Conservation (phyloP, 2,888 invertebrate species). For the Pristionchus japonicus region DNA sequence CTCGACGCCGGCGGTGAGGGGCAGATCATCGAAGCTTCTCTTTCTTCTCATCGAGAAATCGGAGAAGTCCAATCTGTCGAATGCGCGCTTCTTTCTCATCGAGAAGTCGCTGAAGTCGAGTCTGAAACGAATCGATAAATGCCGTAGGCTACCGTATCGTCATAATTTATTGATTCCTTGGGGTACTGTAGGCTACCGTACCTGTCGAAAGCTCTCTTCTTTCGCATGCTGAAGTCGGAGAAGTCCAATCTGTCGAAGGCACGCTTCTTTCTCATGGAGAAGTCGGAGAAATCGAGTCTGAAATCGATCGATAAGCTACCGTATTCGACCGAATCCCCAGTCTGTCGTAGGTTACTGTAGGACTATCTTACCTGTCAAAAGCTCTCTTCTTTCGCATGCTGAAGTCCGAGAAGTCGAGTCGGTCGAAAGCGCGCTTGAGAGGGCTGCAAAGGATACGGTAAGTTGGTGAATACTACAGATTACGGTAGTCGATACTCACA, state of each 20-base stretch:
- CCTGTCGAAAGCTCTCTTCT: slow-evolving; percentile 46
- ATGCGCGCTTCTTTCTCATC: slow-evolving; percentile 12
- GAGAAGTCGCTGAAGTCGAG: slow-evolving; percentile 15
- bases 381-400: slow-evolving; percentile 43
- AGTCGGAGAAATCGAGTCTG: slow-evolving; percentile 30
- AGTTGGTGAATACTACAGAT: not conserved
- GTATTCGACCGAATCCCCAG: too few species aligned
- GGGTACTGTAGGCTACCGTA: not conserved
- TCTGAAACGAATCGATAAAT: not conserved
- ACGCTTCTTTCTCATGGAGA: slow-evolving; percentile 31
- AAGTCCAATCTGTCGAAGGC: slow-evolving; percentile 44
- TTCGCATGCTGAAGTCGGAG: slow-evolving; percentile 41
- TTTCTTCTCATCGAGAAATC: slow-evolving; percentile 33
- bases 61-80: slow-evolving; percentile 21
- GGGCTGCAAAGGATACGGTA: slow-evolving; percentile 32
- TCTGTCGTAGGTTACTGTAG: too few species aligned
- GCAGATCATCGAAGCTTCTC: not conserved
- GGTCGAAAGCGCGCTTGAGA: slow-evolving; percentile 46
- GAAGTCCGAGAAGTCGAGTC: slow-evolving; percentile 42
- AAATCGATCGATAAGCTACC: not conserved
- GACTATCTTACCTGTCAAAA: slow-evolving; percentile 33
- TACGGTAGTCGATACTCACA: not conserved
- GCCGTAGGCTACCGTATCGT: not conserved
- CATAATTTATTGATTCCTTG: too few species aligned
- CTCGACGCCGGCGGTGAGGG: slow-evolving; percentile 11